Evolutionary conservation across 2,888 invertebrate species (phyloP).

Genomic region (Coenonympha glycerion): DNA sequence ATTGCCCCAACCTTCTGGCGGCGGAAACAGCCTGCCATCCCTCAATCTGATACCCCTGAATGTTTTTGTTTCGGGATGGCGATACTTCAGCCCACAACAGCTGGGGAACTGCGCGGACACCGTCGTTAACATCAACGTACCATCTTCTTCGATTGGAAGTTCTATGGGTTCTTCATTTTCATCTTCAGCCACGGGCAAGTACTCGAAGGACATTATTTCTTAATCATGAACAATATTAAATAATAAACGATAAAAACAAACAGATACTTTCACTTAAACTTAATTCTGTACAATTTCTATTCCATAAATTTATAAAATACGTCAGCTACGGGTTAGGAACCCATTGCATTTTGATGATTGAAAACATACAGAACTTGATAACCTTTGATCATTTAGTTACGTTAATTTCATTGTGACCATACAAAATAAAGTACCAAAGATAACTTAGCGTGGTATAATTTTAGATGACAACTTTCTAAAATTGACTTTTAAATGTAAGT

Average conservation of each 20-base stretch:
- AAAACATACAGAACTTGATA: slow-evolving; percentile 58
- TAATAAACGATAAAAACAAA: slow-evolving; percentile 62
- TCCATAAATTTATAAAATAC: slow-evolving; percentile 73
- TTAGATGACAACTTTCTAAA: slow-evolving; percentile 64
- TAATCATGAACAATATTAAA: slow-evolving; percentile 66
- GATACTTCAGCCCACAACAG: slow-evolving; percentile 95
- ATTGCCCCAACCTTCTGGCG: slow-evolving; percentile 90
- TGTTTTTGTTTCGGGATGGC: slow-evolving; percentile 93
- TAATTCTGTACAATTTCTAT: slow-evolving; percentile 70
- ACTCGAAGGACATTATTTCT: slow-evolving; percentile 77
- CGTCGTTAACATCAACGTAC: slow-evolving; percentile 93
- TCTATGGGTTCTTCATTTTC: slow-evolving; percentile 99
- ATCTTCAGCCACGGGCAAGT: slow-evolving; percentile 96
- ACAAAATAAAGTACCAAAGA: slow-evolving; percentile 47
- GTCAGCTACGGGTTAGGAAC: slow-evolving; percentile 74
- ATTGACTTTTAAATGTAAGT: slow-evolving; percentile 45
- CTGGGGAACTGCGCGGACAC: slow-evolving; percentile 98
- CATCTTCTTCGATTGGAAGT: slow-evolving; percentile 96
- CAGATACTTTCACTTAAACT: slow-evolving; percentile 64
- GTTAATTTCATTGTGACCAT: slow-evolving; percentile 31
- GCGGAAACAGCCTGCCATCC: slow-evolving; percentile 94
- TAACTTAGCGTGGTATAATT: slow-evolving; percentile 40
- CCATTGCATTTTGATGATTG: slow-evolving; percentile 72
- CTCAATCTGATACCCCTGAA: slow-evolving; percentile 92
- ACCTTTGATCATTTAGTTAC: slow-evolving; percentile 44